These are phyloP conservation scores for Thaumetopoea pityocampa DNA, from an alignment of 1,140 invertebrate genomes.

Conservation along the genomic window DNA sequence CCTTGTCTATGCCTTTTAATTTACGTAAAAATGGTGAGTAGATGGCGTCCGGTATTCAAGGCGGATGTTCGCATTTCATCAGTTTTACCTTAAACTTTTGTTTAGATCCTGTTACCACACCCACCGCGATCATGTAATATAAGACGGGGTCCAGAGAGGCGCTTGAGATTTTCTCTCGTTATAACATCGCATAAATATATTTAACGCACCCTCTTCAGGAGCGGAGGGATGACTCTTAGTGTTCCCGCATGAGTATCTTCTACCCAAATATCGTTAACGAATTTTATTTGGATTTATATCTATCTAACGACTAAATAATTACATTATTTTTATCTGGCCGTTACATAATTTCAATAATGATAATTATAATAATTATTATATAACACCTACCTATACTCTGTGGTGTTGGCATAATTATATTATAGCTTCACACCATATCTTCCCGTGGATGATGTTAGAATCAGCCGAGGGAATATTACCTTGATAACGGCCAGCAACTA, in stretches of 20 bases:
- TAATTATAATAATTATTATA: too few species aligned
- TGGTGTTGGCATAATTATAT: too few species aligned
- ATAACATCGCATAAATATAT: conserved; percentile 67
- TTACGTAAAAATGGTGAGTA: conserved; percentile 70
- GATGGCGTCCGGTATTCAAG: conserved; percentile 52
- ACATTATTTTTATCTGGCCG: too few species aligned
- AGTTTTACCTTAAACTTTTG: conserved; percentile 42
- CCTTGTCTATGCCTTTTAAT: conserved; percentile 72
- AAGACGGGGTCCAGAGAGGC: conserved; percentile 5
- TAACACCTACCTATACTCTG: too few species aligned
- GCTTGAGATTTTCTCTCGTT: conserved; percentile 52
- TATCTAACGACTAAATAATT: conserved; percentile 2
- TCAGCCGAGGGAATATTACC: too few species aligned
- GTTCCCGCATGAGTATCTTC: conserved; percentile 50
- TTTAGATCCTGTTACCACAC: conserved; percentile 23
- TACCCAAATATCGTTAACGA: conserved; percentile 47
- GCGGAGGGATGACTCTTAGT: conserved; percentile 41
- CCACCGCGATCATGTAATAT: conserved; percentile 54
- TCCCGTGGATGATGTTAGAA: too few species aligned
- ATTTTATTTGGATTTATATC: conserved; percentile 5
- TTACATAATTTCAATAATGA: too few species aligned
- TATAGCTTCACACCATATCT: too few species aligned
- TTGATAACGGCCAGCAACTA: too few species aligned
- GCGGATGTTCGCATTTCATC: conserved; percentile 43
- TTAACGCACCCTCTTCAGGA: conserved; percentile 38